Evolutionary conservation across 1,140 invertebrate genomes (phyloP), one percentile per base, ranked within the genome.

Genomic region (Octopus bimaculoides): DNA sequence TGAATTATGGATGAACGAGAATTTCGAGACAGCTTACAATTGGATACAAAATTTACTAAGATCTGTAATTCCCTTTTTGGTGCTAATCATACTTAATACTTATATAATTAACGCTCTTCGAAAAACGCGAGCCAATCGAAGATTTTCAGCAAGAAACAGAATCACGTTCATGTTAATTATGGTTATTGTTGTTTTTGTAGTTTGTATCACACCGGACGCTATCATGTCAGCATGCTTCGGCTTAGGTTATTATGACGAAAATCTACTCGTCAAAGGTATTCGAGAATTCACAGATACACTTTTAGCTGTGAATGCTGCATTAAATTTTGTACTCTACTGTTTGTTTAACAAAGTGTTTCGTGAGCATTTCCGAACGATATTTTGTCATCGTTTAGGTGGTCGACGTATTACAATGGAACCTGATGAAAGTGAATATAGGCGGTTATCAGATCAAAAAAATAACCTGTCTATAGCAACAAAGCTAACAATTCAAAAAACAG

Each of bases 281-380:
- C 93, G 94, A 4, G 95, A 95, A 89, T 92, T 95, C 56, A 94
- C 93, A 84, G 95, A 95, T 88, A 91, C 94, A 52, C 88, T 95
- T 54, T 89, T 94, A n/a, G 91, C 93, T 52, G 88, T 95, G 61
- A 95, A 95, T 89, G 93, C 94, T 4, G 90, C 90, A 1, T 91
- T 93, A 8, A 95, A 95, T 90, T 95, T 95, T 89, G 90, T 95
- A 77, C 89, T 95, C 77, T 95, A 95, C 88, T 95, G 94, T 85
- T 92, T 93, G n/a, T 92, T 95, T 83, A 94, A 93, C 82, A 93
- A 93, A 87, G 93, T 94, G 82, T 95, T 95, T 89, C 91, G 94
- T 53, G 78, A 85, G 56, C 83, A 84, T 41, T 89, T 86, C 80
- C 77, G 75, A 10, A 78, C 81, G 17, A 61, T 87, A 12, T 88